Evolutionary conservation across 2,113 vertebrate genomes (phyloP), one percentile per base, ranked within the genome.

Genomic region (Zapornia atra): DNA sequence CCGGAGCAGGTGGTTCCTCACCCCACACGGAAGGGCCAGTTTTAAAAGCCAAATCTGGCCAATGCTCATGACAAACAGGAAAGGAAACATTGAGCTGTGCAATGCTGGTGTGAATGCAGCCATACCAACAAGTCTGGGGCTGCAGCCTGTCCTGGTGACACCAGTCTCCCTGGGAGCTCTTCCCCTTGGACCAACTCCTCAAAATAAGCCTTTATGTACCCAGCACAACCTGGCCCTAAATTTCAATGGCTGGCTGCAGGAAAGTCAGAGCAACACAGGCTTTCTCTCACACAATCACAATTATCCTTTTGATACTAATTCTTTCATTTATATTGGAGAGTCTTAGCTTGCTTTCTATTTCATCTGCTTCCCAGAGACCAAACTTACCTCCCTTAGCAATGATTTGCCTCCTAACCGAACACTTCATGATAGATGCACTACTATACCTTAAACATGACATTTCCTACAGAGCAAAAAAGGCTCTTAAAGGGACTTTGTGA

Each of bases 331-430:
- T 56, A 42, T 10, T 1, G 0, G 60, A 81, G 42, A 68, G 38
- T 86, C 65, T 69, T 25, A 22, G 12, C 65, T 75, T 76, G 56
- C 72, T 96, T 81, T 64, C 57, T 59, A 46, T 92, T 96, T 89
- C 25, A 61, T 76, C 87, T 80, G 70, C 66, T 87, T 91, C 81
- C 48, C n/a, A 69, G 87, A 76, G 65, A 89, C 44, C 38, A 64
- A 82, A 82, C 90, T 92, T 82, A 94, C 66, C 73, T 96, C 66
- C 65, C 48, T 72, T 24, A 92, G 61, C 54, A 87, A 86, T 50
- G 56, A 93, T 93, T 86, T 84, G 69, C 65, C 77, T 80, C 63
- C 57, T 46, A 91, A 90, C 82, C 17, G 69, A 93, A 53, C 56
- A 38, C n/a, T 69, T 86, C 4, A 5, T 42, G 44, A 72, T 8